Conservation (phyloP, 2,888 invertebrate species). For the Lycaena phlaeas region DNA sequence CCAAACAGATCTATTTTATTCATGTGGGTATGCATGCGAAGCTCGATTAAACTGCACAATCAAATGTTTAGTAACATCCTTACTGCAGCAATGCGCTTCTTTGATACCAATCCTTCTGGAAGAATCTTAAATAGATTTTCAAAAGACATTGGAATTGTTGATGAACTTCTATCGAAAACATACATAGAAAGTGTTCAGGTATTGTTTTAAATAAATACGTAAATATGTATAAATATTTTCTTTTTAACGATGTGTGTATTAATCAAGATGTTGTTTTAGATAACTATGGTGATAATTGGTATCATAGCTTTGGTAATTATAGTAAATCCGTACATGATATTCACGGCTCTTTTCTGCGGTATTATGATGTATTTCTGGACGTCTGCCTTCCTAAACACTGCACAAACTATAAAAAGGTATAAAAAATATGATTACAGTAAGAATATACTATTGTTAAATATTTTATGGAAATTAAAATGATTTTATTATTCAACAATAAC, state of each 20-base stretch:
- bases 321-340: constrained; percentile 77
- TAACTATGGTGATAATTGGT: constrained; percentile 79
- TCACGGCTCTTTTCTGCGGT: constrained; percentile 75
- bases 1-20: constrained; percentile 80
- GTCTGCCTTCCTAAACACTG: constrained; percentile 77
- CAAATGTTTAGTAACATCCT: constrained; percentile 80
- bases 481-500: too few relatives aligned
- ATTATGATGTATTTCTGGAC: constrained; percentile 76
- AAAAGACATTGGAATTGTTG: constrained; percentile 85
- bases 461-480: too few relatives aligned
- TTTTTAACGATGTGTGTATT: neutral
- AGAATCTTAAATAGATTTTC: constrained; percentile 87
- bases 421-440: too few relatives aligned
- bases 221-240: neutral
- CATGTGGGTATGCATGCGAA: constrained; percentile 80
- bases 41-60: constrained; percentile 83
- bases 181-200: constrained; percentile 64
- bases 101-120: constrained; percentile 87
- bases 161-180: constrained; percentile 75
- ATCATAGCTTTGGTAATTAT: constrained; percentile 80
- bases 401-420: constrained; percentile 78
- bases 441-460: too few relatives aligned
- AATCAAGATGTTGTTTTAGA: constrained; percentile 38
- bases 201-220: constrained; percentile 3
- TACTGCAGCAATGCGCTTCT: constrained; percentile 82